A percentile compares a stretch with the other conserved stretches of the same genome.
phyloP scores from a whole-genome alignment of 2,797 vertebrate species.

The Artibeus lituratus region DNA sequence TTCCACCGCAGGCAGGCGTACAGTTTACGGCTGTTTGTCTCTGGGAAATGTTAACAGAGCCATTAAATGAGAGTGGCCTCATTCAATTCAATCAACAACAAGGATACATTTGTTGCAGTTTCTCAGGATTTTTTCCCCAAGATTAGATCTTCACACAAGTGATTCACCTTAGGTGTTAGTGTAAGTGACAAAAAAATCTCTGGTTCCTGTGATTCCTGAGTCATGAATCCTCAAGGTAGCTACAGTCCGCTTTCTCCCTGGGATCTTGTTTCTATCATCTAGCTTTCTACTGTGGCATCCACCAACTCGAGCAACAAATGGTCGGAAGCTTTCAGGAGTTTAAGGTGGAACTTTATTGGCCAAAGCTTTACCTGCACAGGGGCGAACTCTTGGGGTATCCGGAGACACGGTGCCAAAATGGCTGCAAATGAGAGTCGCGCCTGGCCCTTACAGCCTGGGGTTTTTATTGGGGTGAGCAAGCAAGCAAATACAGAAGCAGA shows the following conservation, averaged over 20 bases:
- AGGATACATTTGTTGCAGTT: not conserved
- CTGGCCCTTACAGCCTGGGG: too few relatives aligned
- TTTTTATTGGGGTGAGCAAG: too few relatives aligned
- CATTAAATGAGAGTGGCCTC: not conserved
- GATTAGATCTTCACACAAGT: constrained; percentile 26
- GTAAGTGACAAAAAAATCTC: not conserved
- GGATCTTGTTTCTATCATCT: not conserved
- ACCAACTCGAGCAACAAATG: too few relatives aligned
- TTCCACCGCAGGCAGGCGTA: not conserved
- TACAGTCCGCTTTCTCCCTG: not conserved
- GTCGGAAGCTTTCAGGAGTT: too few relatives aligned
- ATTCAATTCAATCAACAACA: not conserved
- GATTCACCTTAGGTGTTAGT: not conserved
- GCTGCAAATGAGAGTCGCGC: too few relatives aligned
- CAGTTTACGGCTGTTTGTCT: not conserved
- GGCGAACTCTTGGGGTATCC: too few relatives aligned
- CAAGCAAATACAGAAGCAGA: too few relatives aligned
- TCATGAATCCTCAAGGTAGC: not conserved
- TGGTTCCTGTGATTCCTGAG: not conserved
- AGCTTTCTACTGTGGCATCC: too few relatives aligned
- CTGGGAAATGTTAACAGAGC: not conserved
- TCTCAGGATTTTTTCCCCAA: not conserved
- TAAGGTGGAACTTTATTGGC: too few relatives aligned
- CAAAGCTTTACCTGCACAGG: too few relatives aligned
- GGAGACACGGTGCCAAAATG: too few relatives aligned